A percentile compares a stretch with the other conserved stretches of the same genome.
phyloP scores from a whole-genome alignment of 2,113 vertebrate species.

The Atherinomorus stipes region DNA sequence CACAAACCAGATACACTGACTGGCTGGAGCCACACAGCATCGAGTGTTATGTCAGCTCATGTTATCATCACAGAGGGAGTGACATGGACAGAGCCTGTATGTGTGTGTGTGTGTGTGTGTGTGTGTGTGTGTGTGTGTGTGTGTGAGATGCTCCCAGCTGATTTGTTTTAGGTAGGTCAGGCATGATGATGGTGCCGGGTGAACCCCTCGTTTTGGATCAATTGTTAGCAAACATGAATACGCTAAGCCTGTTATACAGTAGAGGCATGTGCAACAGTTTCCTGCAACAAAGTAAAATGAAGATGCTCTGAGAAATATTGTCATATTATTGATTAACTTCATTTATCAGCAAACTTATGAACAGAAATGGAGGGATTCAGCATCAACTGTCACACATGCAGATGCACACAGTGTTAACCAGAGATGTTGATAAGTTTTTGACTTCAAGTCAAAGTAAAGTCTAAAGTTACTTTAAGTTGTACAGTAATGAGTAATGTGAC shows the following conservation, averaged over 20 bases:
- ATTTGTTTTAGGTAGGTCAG: conserved; percentile 58
- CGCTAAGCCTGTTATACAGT: background rate
- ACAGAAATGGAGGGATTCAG: background rate
- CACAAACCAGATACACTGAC: conserved; percentile 23
- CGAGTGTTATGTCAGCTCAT: conserved; percentile 57
- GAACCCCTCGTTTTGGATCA: conserved; percentile 38
- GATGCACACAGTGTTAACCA: background rate
- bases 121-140: conserved; percentile 27
- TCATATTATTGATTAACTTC: background rate
- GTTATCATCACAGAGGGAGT: conserved; percentile 51
- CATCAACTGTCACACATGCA: background rate
- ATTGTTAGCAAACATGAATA: conserved; percentile 27
- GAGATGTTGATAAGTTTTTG: no score
- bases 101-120: conserved; percentile 33
- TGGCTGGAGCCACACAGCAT: conserved; percentile 47
- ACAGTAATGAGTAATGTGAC: no score
- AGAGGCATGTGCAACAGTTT: background rate
- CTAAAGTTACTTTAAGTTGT: no score
- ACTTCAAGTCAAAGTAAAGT: no score
- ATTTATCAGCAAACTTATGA: background rate
- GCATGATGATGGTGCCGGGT: conserved; percentile 36
- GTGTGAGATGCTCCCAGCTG: conserved; percentile 30
- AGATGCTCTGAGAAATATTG: background rate
- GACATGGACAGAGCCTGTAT: conserved; percentile 51
- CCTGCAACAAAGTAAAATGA: background rate